Evolutionary conservation across 2,113 vertebrate species (phyloP).

Genomic region (Cochlearius cochlearius): DNA sequence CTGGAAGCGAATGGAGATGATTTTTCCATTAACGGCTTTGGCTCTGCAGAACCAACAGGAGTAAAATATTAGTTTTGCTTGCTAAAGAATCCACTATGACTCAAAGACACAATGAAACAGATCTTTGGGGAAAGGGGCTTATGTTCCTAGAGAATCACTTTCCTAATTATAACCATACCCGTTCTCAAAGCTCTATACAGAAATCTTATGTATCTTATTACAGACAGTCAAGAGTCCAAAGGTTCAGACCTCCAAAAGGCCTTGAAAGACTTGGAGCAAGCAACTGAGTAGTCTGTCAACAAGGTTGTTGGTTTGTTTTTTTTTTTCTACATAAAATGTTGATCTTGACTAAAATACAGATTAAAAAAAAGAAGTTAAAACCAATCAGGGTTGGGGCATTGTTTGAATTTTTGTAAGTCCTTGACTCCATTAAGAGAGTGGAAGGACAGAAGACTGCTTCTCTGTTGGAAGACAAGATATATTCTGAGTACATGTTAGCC

Average conservation of each 20-base stretch:
- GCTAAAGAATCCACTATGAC: background rate
- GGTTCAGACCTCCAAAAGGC: background rate
- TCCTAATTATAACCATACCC: background rate
- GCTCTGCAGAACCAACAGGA: background rate
- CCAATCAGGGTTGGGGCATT: background rate
- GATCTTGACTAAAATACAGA: background rate
- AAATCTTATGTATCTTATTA: background rate
- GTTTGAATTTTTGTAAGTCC: background rate
- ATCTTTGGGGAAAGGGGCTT: background rate
- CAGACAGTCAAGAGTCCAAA: background rate
- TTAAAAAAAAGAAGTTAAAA: background rate
- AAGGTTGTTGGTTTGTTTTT: background rate
- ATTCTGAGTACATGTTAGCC: background rate
- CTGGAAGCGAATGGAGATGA: background rate
- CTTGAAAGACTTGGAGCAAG: background rate
- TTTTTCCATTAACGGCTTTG: conserved; percentile 19
- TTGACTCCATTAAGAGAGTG: background rate
- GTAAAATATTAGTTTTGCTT: conserved; percentile 30
- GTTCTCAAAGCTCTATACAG: background rate
- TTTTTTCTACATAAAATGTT: background rate
- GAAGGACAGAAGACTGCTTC: background rate
- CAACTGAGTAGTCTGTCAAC: background rate
- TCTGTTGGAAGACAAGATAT: background rate
- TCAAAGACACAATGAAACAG: background rate
- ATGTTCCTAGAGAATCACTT: background rate